These are phyloP conservation scores for Synanceia verrucosa DNA, from an alignment of 2,797 vertebrate species.

Conservation along the genomic window DNA sequence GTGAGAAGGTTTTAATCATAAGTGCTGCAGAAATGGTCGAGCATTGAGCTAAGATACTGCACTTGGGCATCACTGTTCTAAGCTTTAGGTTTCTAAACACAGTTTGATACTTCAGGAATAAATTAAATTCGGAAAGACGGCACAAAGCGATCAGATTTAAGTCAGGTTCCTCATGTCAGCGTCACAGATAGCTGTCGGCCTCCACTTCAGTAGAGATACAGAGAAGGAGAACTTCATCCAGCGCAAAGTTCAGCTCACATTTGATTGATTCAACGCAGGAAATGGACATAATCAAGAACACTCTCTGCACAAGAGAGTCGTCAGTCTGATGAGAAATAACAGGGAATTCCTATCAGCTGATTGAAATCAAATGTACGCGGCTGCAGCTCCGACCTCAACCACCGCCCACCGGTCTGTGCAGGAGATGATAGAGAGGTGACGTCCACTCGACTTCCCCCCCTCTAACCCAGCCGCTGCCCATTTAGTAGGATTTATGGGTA, in stretches of 20 bases:
- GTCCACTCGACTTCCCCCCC: conserved; percentile 49
- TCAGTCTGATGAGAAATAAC: conserved; percentile 53
- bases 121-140: background rate
- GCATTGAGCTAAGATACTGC: background rate
- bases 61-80: background rate
- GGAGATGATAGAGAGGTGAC: conserved; percentile 69
- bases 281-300: conserved; percentile 64
- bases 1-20: conserved; percentile 58
- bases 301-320: conserved; percentile 31
- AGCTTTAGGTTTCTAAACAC: background rate
- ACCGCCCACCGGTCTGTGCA: conserved; percentile 31
- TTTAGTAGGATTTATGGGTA: conserved; percentile 81
- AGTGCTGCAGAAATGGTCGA: conserved; percentile 33
- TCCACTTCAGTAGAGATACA: conserved; percentile 23
- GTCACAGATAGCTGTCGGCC: background rate
- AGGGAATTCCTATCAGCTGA: conserved; percentile 49
- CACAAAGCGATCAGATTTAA: background rate
- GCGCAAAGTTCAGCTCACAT: conserved; percentile 26
- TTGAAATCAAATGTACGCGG: conserved; percentile 49
- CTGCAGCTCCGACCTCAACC: conserved; percentile 44
- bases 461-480: conserved; percentile 72
- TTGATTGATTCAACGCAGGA: conserved; percentile 62
- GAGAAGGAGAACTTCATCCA: conserved; percentile 8
- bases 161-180: background rate
- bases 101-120: background rate